Evolutionary conservation across 2,797 vertebrate species (phyloP), one percentile per base, ranked within the genome.

Genomic region (Schizopygopsis malacanthus): DNA sequence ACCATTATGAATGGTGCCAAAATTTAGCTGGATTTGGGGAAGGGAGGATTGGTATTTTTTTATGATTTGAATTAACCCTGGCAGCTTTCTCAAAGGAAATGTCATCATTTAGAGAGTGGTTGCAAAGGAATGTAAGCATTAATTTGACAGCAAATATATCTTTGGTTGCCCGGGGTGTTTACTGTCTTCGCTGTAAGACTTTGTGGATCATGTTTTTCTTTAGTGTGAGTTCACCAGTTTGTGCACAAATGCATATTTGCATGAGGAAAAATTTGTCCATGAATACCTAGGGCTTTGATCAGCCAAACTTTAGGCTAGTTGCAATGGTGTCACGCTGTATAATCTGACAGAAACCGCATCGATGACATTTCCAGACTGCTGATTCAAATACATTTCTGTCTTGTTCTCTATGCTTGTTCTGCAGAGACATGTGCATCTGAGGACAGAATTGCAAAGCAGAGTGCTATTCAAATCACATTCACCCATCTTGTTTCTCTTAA

Each of bases 1-100:
- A 78, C 59, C 25, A 16, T 81, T 79, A 69, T 72, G 82, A 39
- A 75, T 22, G n/a, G 22, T 71, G 89, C 89, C 89, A 91, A 90
- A 92, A 90, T 77, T 61, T 84, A 70, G 52, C 47, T 54, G 65
- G 77, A 85, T 47, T 43, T 77, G 45, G 25, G 37, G 84, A 72
- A 65, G 54, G 28, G 56, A 79, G 81, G 22, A 28, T 81, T 87
- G 88, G 72, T 54, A 20, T 81, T 72, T 54, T 15, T 89, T 85
- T 63, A 28, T 1, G n/a, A 45, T 77, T 86, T 85, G 82, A 86
- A 85, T 88, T 41, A 86, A 70, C n/a, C 56, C 56, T 84, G 86
- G 33, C 65, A 85, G 73, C 45, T 85, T 73, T 82, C 79, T 85
- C 73, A 3, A 20, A 71, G 59, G 83, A 87, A 81, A 52, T 85